These are phyloP conservation scores for Hirtodrosophila cameraria DNA, from an alignment of 2,888 invertebrate genomes.

Conservation along the genomic window DNA sequence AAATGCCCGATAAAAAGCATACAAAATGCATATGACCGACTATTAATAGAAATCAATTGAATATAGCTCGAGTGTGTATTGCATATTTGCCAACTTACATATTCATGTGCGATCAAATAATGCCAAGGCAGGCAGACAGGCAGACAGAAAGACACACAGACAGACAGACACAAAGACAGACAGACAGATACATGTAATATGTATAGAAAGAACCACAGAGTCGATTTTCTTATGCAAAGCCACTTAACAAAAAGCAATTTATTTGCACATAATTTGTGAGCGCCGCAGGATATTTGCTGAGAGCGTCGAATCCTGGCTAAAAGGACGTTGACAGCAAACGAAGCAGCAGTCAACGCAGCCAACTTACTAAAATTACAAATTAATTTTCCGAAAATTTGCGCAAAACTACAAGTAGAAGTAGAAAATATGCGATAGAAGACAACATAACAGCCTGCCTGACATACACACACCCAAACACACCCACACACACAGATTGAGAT, in stretches of 20 bases:
- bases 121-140: slow-evolving; percentile 35
- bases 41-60: slow-evolving; percentile 75
- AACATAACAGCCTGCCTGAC: slow-evolving; percentile 4
- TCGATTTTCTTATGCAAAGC: slow-evolving; percentile 78
- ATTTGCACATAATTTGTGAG: slow-evolving; percentile 79
- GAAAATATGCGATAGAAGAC: slow-evolving; percentile 45
- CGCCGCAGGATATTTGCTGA: slow-evolving; percentile 70
- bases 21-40: slow-evolving; percentile 56
- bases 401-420: slow-evolving; percentile 56
- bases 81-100: slow-evolving; percentile 68
- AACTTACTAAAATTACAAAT: slow-evolving; percentile 75
- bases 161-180: neutral
- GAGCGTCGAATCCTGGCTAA: slow-evolving; percentile 26
- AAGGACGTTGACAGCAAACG: slow-evolving; percentile 26
- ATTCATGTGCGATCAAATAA: slow-evolving; percentile 73
- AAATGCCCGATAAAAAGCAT: slow-evolving; percentile 56
- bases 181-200: slow-evolving; percentile 20
- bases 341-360: slow-evolving; percentile 5
- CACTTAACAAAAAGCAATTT: slow-evolving; percentile 79
- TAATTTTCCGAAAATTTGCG: slow-evolving; percentile 76
- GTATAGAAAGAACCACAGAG: slow-evolving; percentile 34
- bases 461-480: neutral
- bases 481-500: slow-evolving; percentile 5
- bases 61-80: slow-evolving; percentile 44
- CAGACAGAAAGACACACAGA: slow-evolving; percentile 14